Base-by-base conservation (phyloP, 2,888 invertebrate genomes). In the Brachyptera risi region DNA sequence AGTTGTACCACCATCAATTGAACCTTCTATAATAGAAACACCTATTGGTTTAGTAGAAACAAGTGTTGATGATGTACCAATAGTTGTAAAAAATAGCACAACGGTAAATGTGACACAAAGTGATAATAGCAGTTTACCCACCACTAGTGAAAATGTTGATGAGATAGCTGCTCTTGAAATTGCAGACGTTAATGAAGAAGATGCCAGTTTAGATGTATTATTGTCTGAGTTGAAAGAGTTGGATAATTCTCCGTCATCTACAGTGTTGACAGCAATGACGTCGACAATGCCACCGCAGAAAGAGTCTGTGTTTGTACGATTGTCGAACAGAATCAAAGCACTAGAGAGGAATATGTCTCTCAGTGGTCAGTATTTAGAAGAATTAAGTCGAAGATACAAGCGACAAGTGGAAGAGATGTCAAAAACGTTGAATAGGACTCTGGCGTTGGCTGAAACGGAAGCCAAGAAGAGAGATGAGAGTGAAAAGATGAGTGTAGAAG, bases 401-500 rank as follows among this genome's bases (percentile, higher is more conserved):
- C 93, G 92, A 69, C 96, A 97, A 78, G 95, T 96, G 56, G 96
- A 97, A 75, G 96, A 96, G 71, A 88, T 96, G 84, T 93, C 95
- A 74, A 83, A 85, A 68, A 84, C 90, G 2, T 82, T 93, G 68
- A 88, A 91, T 68, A 89, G 89, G 69, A 90, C 91, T 0, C 81
- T 92, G 31, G 78, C 81, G 23, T 83, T 86, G 54, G 81, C 78
- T 3, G 71, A 71, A 50, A 73, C 74, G 58, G 72, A 72, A 2
- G 40, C 54, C n/a, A 59, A 56, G 24, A 42, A 56, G 15, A 57
- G 59, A 24, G 61, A 61, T 13, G 64, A 65, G 38, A 89, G 78
- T 82, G 81, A 61, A 90, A 90, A 84, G 56, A 79, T 81, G 51
- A 84, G 82, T 67, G 83, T 83, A 65, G 83, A 83, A 67, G 88